A percentile compares a stretch with the other conserved stretches of the same genome.
Conservation (phyloP, 2,888 invertebrate genomes). For the Smittia aterrima region DNA sequence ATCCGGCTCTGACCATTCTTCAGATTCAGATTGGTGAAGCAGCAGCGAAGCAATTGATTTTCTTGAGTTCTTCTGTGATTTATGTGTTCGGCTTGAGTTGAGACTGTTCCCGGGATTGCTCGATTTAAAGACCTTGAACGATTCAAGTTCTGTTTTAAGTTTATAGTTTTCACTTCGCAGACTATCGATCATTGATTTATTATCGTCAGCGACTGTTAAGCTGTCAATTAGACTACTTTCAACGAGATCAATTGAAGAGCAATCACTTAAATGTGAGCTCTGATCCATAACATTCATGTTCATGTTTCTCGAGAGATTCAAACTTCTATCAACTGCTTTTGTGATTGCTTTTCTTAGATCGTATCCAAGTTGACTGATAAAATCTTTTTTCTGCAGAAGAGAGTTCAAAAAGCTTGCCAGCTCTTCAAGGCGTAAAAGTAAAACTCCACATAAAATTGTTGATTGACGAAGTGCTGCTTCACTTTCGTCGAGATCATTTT, state of each 20-base stretch:
- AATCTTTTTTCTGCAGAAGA: constrained; percentile 58
- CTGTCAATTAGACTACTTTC: constrained; percentile 7
- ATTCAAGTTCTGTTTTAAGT: constrained; percentile 12
- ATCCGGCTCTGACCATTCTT: constrained; percentile 86
- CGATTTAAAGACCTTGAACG: constrained; percentile 12
- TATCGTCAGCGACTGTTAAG: constrained; percentile 13
- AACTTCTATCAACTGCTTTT: constrained; percentile 58
- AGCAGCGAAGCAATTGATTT: constrained; percentile 12
- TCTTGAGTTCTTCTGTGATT: constrained; percentile 19
- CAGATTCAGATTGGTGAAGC: constrained; percentile 63
- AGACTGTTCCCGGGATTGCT: neutral
- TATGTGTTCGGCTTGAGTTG: neutral
- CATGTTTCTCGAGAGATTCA: constrained; percentile 58
- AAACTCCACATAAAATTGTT: constrained; percentile 51
- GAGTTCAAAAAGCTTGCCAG: constrained; percentile 62
- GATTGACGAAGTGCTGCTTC: constrained; percentile 51
- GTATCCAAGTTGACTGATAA: constrained; percentile 57
- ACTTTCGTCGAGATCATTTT: constrained; percentile 48
- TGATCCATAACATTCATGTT: constrained; percentile 46
- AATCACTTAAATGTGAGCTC: constrained; percentile 45
- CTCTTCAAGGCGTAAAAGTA: constrained; percentile 60
- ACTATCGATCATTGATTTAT: constrained; percentile 28
- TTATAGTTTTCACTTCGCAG: neutral
- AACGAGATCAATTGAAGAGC: constrained; percentile 53
- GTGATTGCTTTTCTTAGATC: constrained; percentile 57